Percentiles rank a stretch among this genome's conserved stretches.
These are phyloP conservation scores for Leucoma salicis DNA, from an alignment of 2,888 invertebrate genomes.

Conservation along the genomic window DNA sequence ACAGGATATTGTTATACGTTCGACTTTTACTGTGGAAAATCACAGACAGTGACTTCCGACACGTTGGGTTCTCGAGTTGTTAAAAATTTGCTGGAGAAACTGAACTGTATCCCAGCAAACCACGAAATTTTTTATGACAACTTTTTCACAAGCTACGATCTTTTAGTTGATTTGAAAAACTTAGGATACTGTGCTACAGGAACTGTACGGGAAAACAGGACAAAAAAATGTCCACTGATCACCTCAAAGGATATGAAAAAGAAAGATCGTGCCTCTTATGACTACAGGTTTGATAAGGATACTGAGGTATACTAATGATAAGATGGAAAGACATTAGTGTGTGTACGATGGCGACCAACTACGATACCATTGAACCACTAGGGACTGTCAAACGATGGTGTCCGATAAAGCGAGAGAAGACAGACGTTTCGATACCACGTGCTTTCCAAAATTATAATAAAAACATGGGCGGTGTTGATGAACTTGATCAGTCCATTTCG, in stretches of 20 bases:
- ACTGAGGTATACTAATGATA: neutral
- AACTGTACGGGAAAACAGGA: slow-evolving; percentile 29
- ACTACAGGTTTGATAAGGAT: neutral
- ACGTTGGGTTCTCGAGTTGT: slow-evolving; percentile 21
- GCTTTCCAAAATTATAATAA: no score
- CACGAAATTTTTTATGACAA: slow-evolving; percentile 3
- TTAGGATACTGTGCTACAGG: slow-evolving; percentile 16
- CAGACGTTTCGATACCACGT: neutral
- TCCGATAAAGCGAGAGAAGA: neutral
- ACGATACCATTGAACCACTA: slow-evolving; percentile 5
- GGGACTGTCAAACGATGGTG: neutral
- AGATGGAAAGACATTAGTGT: slow-evolving; percentile 1
- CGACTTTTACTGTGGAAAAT: slow-evolving; percentile 24
- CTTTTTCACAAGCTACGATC: neutral
- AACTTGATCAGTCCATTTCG: no score
- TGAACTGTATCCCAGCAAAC: slow-evolving; percentile 17
- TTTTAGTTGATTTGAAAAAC: neutral
- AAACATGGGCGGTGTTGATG: no score
- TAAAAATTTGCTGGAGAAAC: slow-evolving; percentile 23
- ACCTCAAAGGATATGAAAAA: neutral
- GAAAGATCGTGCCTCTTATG: neutral
- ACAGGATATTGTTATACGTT: slow-evolving; percentile 26
- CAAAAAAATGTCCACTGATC: slow-evolving; percentile 12
- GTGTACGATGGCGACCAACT: slow-evolving; percentile 17
- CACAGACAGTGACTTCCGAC: slow-evolving; percentile 11